Evolutionary conservation across 2,113 vertebrate species (phyloP), one percentile per base, ranked within the genome.

Genomic region (Corynorhinus townsendii): DNA sequence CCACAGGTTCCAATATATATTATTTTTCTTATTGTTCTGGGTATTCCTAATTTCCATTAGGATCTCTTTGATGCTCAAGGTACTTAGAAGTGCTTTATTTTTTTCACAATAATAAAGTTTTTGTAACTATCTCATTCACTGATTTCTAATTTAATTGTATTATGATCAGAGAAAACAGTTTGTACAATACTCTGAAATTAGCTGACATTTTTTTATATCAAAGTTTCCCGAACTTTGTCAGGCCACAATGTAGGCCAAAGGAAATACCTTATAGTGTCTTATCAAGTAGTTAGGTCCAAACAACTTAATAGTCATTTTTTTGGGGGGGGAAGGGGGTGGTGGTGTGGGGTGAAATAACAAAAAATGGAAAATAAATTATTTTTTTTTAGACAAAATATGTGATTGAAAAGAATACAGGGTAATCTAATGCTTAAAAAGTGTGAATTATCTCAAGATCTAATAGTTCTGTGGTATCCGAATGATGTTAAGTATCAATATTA

Each of bases 81-180:
- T 91, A 86, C 69, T 89, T 28, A 84, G n/a, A 87, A 72, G 33
- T 87, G 16, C 24, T 88, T 91, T 87, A 91, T 54, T 56, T 71
- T 71, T 7, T 80, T 87, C 26, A 75, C 10, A 95, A 56, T 72
- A 83, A 71, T 71, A n/a, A 76, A 11, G 19, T 82, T 84, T 81
- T 89, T 66, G 3, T 71, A 87, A 71, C 24, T 77, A 47, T 22
- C 38, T 80, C 84, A 89, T 54, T 77, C 45, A 71, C 8, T n/a
- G 52, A 77, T 66, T 93, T 95, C 35, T 73, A 93, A 83, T 64
- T 87, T 68, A 84, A 87, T 49, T 86, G 59, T 35, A 68, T 30
- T 77, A 15, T 66, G 45, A 69, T 92, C 66, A 81, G 35, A 94
- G 79, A 83, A 95, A 15, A 68, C 0, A 66, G 38, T 76, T 30